Base-by-base conservation (phyloP, 2,797 vertebrate species). In the Stomatorhinus walkeri region DNA sequence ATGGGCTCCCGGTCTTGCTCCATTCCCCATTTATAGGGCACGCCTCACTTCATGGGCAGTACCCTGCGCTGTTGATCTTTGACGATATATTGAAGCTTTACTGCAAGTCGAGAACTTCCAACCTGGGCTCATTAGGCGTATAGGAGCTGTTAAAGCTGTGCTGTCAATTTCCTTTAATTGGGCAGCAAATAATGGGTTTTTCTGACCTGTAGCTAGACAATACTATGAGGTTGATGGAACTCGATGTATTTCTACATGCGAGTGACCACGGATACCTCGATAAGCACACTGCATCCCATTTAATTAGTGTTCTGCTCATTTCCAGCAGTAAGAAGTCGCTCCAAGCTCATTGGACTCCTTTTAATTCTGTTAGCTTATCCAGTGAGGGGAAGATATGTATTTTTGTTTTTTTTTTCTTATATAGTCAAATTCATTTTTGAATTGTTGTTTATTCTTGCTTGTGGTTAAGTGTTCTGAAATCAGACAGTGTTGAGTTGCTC, bases 241-340 rank as follows among this genome's bases (percentile, higher is more conserved):
- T 54, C 43, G 54, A 48, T 64, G 87, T 90, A 87, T 89, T 90
- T 86, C 49, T 49, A 7, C 84, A 61, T 87, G 32, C 2, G 88
- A n/a, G 61, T 51, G 87, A 36, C 87, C 40, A 32, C 16, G 4
- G 86, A 84, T 76, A 87, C 76, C 85, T 88, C 87, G 19, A 56
- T 84, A 84, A 72, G 81, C 89, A 88, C 89, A 90, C 89, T 85
- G 85, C 76, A 28, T 72, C 52, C 54, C 90, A 40, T 79, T 64
- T 87, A 61, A 88, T 61, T 54, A 61, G 76, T 72, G 46, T 46
- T 48, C 87, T 40, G 87, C 52, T 87, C 59, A 32, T 48, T 48
- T 52, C 49, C 22, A 28, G 32, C 72, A 88, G 46, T 88, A 54
- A 36, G 43, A 56, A 12, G 46, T 14, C 8, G 81, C 56, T 46